Base-by-base conservation (phyloP, 2,888 invertebrate species). In the Agonopterix arenella region DNA sequence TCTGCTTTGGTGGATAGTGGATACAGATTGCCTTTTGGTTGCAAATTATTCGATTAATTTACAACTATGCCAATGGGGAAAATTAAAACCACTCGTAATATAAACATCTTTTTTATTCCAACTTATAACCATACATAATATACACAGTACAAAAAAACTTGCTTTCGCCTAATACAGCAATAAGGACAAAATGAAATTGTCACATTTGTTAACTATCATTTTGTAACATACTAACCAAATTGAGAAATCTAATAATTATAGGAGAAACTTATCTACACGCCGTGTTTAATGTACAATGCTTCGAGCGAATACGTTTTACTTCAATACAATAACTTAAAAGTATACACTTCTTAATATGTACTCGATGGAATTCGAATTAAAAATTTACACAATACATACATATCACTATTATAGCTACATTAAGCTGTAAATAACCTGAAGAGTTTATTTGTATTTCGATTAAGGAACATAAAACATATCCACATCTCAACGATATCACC, bases 91-190 rank as follows among this genome's bases (percentile, higher is more conserved):
- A 80, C 69, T 61, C 55, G 63, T 84, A 83, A 84, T 88, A 88
- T 88, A 88, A 88, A 86, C 88, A 88, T 88, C 85, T 86, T 89
- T 84, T 89, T 88, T 88, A 86, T 88, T 86, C 84, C 88, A 88
- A 86, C 88, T 93, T 93, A 93, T 92, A 92, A 92, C 92, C 93
- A 92, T 93, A 93, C 93, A 93, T 93, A 86, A 89, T 90, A 93
- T 93, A 93, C 93, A 94, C 93, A 93, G 93, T 93, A 94, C 93
- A 93, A 94, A 93, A 93, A 93, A 93, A 92, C 78, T 82, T 84
- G 91, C 90, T 88, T 89, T 86, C 84, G 77, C 73, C 77, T 85
- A 84, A 77, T 82, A 83, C 88, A 89, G 88, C 86, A 82, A 82
- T 81, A 80, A 80, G 79, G 88, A 88, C 84, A 86, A 86, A 85